These are phyloP conservation scores for Chrysogorgia sp. DNA, from an alignment of 92 coral and sea anemone species.

Conservation along the genomic window DNA sequence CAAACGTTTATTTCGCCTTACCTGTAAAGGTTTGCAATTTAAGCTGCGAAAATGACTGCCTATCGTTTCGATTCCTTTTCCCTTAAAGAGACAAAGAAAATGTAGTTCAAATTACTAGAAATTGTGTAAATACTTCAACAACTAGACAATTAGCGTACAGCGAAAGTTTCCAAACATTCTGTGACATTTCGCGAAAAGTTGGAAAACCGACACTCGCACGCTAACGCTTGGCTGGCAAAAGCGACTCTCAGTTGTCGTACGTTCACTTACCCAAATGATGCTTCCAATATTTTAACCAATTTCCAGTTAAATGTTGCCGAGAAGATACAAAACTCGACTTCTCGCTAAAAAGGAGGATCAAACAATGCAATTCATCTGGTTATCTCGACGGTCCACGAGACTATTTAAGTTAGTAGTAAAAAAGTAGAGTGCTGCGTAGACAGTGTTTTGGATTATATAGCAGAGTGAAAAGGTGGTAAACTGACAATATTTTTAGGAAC, in stretches of 20 bases:
- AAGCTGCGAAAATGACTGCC: constrained; percentile 52
- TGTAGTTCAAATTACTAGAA: constrained; percentile 1
- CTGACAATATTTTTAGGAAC: too few relatives aligned
- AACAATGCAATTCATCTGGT: background rate
- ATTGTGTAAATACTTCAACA: background rate
- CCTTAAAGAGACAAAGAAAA: constrained; percentile 7
- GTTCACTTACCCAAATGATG: constrained; percentile 73
- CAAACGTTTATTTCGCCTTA: constrained; percentile 29
- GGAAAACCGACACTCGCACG: background rate
- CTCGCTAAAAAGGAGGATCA: background rate
- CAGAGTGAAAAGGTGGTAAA: too few relatives aligned
- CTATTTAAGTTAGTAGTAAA: too few relatives aligned
- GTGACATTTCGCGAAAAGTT: background rate
- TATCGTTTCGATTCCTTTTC: constrained; percentile 5
- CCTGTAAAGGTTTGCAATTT: constrained; percentile 94
- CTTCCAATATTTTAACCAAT: constrained; percentile 95
- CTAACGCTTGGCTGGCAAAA: background rate
- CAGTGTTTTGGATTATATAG: too few relatives aligned
- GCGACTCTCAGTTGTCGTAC: too few relatives aligned
- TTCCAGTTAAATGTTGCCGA: constrained; percentile 88
- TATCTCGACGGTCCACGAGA: background rate
- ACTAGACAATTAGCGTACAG: too few relatives aligned
- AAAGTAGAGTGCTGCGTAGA: too few relatives aligned
- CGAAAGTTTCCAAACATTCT: background rate
- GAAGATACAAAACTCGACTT: constrained; percentile 66